Base-by-base conservation (phyloP, 2,888 invertebrate genomes). In the Nasonovia ribisnigri region DNA sequence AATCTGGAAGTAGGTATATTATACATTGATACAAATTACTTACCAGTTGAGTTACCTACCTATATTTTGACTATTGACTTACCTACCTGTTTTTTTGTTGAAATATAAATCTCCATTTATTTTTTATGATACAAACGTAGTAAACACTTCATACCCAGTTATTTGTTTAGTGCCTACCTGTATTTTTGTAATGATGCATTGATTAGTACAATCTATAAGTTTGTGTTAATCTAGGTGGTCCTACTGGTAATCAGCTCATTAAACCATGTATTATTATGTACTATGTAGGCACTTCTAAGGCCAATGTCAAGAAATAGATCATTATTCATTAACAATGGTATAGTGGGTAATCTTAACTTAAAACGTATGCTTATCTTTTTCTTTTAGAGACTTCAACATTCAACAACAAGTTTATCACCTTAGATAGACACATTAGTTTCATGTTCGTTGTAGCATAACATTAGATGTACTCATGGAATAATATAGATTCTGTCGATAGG, bases 81-180 rank as follows among this genome's bases (percentile, higher is more conserved):
- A 36, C 36, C 16, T 67, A 36, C 36, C 16, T 67, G 16, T 6
- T 36, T 67, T 67, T n/a, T 67, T 36, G 36, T 36, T n/a, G n/a
- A 67, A 67, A 67, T 36, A n/a, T 36, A n/a, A 1, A 67, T n/a
- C 20, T 36, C 6, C n/a, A 36, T 67, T n/a, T 67, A 36, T 36
- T 67, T 67, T 67, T 6, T n/a, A 67, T 36, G 67, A 67, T 67
- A n/a, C 20, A 36, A 87, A 46, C n/a, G 20, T 36, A n/a, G 36
- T 36, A 87, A 87, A 87, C 87, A 87, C 51, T 87, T 48, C 51
- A 87, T 29, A n/a, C n/a, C n/a, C n/a, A 16, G 24, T 36, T 87
- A 48, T n/a, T 51, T n/a, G 77, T 77, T 77, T 77, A 77, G 77
- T 77, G 36, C 6, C 77, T 77, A 77, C 36, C 5, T 36, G 2